Base-by-base conservation (phyloP, 2,797 vertebrate genomes). In the Carduelis carduelis region DNA sequence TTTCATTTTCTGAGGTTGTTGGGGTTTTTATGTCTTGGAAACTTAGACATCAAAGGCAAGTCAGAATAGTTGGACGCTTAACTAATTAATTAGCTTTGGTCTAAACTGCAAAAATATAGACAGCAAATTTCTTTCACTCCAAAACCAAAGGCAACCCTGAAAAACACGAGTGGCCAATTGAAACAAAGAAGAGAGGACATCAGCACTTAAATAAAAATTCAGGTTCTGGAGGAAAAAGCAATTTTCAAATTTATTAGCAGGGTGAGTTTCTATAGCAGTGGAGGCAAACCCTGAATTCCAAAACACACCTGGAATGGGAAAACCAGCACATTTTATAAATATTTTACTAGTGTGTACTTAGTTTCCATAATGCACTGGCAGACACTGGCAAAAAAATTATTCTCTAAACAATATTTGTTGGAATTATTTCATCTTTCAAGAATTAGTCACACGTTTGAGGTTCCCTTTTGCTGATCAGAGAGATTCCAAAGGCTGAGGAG, bases 271-370 rank as follows among this genome's bases (percentile, higher is more conserved):
- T 84, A 8, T 9, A 23, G n/a, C 82, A 86, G 76, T 85, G 47
- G 55, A 94, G 84, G 71, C 49, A 86, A 79, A 95, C 79, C 37
- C 27, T 53, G 97, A 93, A 96, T 97, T 97, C 76, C 87, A 93
- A 97, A 98, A 96, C 85, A 96, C 57, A 92, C 35, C 24, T 66
- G 86, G 77, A 97, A 96, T 90, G 79, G 71, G 68, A 87, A 92
- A 97, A 90, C 0, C 30, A 78, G 47, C 27, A 75, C 70, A 91
- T 95, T 97, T 64, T 80, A 30, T 91, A 92, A 91, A 90, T 92
- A 90, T 22, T 65, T 27, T 81, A 78, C 30, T 44, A 84, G 20
- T 22, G 41, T 56, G 28, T 60, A 93, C 65, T 90, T 72, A 57
- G 49, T n/a, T 82, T 93, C 91, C 68, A 83, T 43, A 77, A 46